These are phyloP conservation scores for Lethrus apterus DNA, from an alignment of 1,140 invertebrate species.

Conservation along the genomic window DNA sequence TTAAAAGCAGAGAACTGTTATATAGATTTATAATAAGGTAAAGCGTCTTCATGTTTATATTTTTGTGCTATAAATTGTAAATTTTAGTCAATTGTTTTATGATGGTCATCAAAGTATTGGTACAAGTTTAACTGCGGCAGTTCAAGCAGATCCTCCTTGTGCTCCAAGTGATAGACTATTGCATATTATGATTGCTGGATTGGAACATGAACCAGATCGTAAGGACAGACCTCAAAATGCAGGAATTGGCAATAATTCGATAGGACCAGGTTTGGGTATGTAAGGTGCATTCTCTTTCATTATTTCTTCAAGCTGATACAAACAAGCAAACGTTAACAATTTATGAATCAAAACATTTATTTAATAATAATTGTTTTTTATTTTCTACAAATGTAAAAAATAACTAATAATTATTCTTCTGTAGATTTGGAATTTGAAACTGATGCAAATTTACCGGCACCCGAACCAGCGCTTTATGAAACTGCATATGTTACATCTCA, in stretches of 20 bases:
- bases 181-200: conserved; percentile 76
- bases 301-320: too few relatives aligned
- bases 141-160: conserved; percentile 85
- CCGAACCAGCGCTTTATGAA: conserved; percentile 92
- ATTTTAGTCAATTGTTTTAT: conserved; percentile 79
- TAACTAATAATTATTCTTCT: conserved; percentile 18
- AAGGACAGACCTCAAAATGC: conserved; percentile 54
- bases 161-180: conserved; percentile 88
- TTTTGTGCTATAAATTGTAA: neutral
- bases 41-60: conserved; percentile 17
- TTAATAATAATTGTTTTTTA: too few relatives aligned
- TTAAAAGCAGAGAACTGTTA: conserved; percentile 74
- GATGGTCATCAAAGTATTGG: conserved; percentile 91
- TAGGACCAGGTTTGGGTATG: conserved; percentile 72
- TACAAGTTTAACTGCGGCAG: conserved; percentile 67
- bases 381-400: conserved; percentile 1
- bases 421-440: conserved; percentile 93
- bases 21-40: conserved; percentile 87
- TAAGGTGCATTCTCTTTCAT: conserved; percentile 8
- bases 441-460: conserved; percentile 80
- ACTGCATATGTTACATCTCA: conserved; percentile 98
- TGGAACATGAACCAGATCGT: conserved; percentile 77
- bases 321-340: too few relatives aligned
- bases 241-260: conserved; percentile 57
- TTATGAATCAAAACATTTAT: too few relatives aligned